phyloP scores from a whole-genome alignment of 2,797 vertebrate genomes.

The Hirundo rustica region DNA sequence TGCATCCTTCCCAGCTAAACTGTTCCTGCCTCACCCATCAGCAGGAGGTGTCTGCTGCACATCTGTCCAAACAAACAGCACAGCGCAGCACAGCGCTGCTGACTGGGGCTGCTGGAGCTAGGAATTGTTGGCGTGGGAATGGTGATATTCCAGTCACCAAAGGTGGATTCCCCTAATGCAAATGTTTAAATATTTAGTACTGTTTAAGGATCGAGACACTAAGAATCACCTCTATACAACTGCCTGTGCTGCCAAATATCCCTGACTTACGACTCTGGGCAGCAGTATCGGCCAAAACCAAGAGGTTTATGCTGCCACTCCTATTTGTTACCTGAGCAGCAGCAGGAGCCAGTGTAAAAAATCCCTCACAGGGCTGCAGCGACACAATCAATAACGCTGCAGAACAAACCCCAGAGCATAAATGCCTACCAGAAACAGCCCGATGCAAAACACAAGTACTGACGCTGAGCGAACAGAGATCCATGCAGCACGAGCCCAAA shows the following conservation, averaged over 20 bases:
- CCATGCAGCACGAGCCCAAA: background rate
- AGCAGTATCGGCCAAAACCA: background rate
- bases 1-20: background rate
- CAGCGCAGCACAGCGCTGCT: too few species aligned
- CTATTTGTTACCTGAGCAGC: background rate
- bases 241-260: background rate
- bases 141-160: background rate
- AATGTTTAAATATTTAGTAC: background rate
- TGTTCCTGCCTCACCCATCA: background rate
- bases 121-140: background rate
- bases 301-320: background rate
- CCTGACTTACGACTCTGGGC: rapidly evolving
- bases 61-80: background rate
- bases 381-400: background rate
- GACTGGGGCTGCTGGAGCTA: background rate
- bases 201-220: background rate
- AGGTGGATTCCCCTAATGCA: background rate
- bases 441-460: background rate
- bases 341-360: background rate
- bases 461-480: background rate
- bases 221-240: background rate
- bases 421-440: background rate
- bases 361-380: background rate
- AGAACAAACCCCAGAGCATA: background rate
- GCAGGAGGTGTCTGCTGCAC: background rate